Base-by-base conservation (phyloP, 2,797 vertebrate genomes). In the Graptemys geographica region DNA sequence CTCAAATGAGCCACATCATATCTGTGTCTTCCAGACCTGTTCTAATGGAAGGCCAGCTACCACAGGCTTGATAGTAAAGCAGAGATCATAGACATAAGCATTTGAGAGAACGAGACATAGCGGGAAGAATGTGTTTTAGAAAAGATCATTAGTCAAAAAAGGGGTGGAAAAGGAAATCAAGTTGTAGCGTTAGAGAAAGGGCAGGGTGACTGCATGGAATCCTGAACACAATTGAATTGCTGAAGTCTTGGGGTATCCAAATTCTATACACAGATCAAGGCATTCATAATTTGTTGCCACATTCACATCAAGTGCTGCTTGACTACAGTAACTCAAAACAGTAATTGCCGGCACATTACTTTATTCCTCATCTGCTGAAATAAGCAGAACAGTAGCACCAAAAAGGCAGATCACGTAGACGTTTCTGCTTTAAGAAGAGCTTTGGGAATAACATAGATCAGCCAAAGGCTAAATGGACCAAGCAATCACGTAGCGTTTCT, bases 361-460 rank as follows among this genome's bases (percentile, higher is more conserved):
- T 23, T 57, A 47, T 25, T 82, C 90, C 79, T 84, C 57, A 52
- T 93, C 62, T 31, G 44, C 90, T 78, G 87, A 82, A 92, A 87
- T 91, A 95, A 94, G 83, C 76, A 90, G 76, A 94, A 59, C 37
- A 69, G 89, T 92, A 91, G 72, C 89, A 88, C 41, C n/a, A 89
- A 72, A 8, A 90, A 83, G 56, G 74, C 47, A 69, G 51, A 82
- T 87, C 80, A 80, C 69, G 81, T 33, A 88, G 74, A n/a, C 47
- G 53, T 81, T 79, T 96, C 57, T 96, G 19, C 79, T 79, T 93
- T 51, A 79, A 69, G 90, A 92, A 79, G 91, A 88, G 65, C 28
- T 81, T 83, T 87, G 90, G 80, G 65, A 76, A 84, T 89, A 89
- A 79, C 84, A 59, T 79, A 57, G 56, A 27, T 83, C 51, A 72